Base-by-base conservation (phyloP, 2,113 vertebrate species). In the Neogobius melanostomus region DNA sequence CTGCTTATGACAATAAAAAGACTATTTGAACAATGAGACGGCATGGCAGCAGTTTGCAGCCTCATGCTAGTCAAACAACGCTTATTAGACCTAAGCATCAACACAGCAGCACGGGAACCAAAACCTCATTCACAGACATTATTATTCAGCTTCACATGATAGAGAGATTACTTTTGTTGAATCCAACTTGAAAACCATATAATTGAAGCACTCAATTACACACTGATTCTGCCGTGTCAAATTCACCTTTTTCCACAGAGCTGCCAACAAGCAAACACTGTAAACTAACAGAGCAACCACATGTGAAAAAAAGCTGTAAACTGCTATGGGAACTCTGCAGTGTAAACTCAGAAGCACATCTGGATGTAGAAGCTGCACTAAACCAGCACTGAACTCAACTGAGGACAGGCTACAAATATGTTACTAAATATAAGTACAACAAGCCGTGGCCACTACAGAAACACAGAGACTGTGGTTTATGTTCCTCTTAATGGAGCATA, bases 51-150 rank as follows among this genome's bases (percentile, higher is more conserved):
- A 21, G 11, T 50, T 68, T 46, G 43, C 28, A 53, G 61, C 28
- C 28, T 54, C 50, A 52, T 17, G 49, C 28, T 7, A 21, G 12
- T 56, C 45, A 59, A 49, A 43, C 46, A 16, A 9, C 71, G 53
- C 79, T 63, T 64, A 71, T 81, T 67, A 70, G 59, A 21, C 9
- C 11, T 46, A 51, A 59, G 14, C 43, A 46, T 45, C 60, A 45
- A 14, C 53, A n/a, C 8, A 63, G 15, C 62, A 48, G 43, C 44
- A 44, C 21, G 21, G 21, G 21, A 16, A 45, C 42, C 28, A 7
- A 15, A 60, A 60, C 6, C 56, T 60, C 11, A 7, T 3, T n/a
- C 7, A 11, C 54, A 3, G 11, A 36, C 57, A 43, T 43, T 44
- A 59, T 59, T 42, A 42, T 36, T 59, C 28, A 5, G 42, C 14